A percentile compares a stretch with the other conserved stretches of the same genome.
Evolutionary conservation across 2,888 invertebrate species (phyloP).

Genomic region (Leucoma salicis): DNA sequence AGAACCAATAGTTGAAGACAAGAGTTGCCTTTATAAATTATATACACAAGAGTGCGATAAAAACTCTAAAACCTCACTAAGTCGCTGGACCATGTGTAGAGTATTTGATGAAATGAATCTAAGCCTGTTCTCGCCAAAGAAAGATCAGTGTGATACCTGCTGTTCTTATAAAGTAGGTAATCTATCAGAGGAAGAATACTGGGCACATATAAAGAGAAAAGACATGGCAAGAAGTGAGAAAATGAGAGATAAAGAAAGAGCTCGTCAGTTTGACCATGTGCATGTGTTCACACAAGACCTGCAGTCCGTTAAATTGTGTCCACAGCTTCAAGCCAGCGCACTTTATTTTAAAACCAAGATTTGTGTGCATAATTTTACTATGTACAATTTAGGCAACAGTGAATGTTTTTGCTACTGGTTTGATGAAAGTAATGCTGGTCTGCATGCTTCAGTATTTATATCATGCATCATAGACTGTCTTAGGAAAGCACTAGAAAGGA

Average conservation of each 20-base stretch:
- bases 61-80: no score
- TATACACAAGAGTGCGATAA: no score
- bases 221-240: slow-evolving; percentile 28
- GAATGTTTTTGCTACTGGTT: slow-evolving; percentile 24
- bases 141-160: slow-evolving; percentile 19
- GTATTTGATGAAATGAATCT: slow-evolving; percentile 23
- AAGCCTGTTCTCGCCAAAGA: slow-evolving; percentile 29
- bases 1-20: neutral
- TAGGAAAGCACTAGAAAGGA: neutral
- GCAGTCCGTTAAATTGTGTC: slow-evolving; percentile 29
- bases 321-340: slow-evolving; percentile 25
- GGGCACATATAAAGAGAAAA: slow-evolving; percentile 21
- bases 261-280: slow-evolving; percentile 11
- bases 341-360: slow-evolving; percentile 29
- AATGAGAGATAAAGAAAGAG: slow-evolving; percentile 24
- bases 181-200: slow-evolving; percentile 23
- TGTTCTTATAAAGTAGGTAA: slow-evolving; percentile 27
- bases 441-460: slow-evolving; percentile 14
- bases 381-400: slow-evolving; percentile 22
- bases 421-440: slow-evolving; percentile 14
- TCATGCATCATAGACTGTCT: slow-evolving; percentile 10
- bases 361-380: slow-evolving; percentile 26
- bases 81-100: slow-evolving; percentile 20
- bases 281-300: slow-evolving; percentile 28
- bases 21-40: no score